Conservation (phyloP, 2,888 invertebrate genomes). For the Drosophila maculinotata region DNA sequence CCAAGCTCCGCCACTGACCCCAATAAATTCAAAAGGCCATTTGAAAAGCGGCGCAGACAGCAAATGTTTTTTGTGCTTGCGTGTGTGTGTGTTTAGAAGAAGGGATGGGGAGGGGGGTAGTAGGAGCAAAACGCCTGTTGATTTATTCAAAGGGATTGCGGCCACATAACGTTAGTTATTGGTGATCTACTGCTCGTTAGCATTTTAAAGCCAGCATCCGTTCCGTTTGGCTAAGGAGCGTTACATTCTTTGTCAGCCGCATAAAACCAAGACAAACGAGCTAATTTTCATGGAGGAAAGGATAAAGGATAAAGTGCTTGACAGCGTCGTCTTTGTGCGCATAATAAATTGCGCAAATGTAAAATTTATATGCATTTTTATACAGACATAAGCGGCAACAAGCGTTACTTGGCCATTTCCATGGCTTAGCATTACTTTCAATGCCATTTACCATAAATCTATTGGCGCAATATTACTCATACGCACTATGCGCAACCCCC, state of each 20-base stretch:
- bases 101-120: not conserved
- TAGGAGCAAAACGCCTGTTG: constrained; percentile 61
- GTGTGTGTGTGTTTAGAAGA: not conserved
- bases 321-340: constrained; percentile 39
- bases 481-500: constrained; percentile 54
- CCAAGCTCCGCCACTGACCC: constrained; percentile 49
- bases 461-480: constrained; percentile 74
- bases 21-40: constrained; percentile 62
- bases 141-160: constrained; percentile 70
- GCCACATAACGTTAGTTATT: constrained; percentile 54
- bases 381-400: constrained; percentile 61
- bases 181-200: constrained; percentile 51
- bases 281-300: constrained; percentile 60
- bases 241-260: constrained; percentile 35
- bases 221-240: constrained; percentile 21
- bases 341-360: constrained; percentile 70
- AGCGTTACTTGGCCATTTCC: constrained; percentile 19
- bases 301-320: constrained; percentile 36
- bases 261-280: constrained; percentile 74
- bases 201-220: constrained; percentile 52
- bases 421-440: constrained; percentile 16
- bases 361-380: constrained; percentile 78
- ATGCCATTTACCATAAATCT: constrained; percentile 67
- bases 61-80: constrained; percentile 23
- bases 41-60: constrained; percentile 29